Evolutionary conservation across 2,888 invertebrate species (phyloP), one percentile per base, ranked within the genome.

Genomic region (Cordylochernes scorpioides): DNA sequence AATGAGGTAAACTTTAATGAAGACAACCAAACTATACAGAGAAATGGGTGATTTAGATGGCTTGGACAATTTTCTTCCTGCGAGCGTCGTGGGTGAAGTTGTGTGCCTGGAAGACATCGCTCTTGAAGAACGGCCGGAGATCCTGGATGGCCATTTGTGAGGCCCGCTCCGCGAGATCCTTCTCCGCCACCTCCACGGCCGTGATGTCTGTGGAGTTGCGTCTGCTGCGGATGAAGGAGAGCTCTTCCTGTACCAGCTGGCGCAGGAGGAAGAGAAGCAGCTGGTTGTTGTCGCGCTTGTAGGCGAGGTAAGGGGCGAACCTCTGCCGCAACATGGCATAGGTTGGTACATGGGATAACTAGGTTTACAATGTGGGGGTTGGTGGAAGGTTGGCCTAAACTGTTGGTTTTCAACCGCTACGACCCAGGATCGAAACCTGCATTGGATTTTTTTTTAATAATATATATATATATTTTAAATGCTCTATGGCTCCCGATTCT

Each of bases 261-360:
- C 86, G 71, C 29, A 97, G 62, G 41, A 94, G 71, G 55, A 86
- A 97, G 57, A 88, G 77, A 0, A 97, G 58, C 15, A 97, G 61
- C 50, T 97, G 94, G 45, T 84, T 78, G 60, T 88, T 80, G 54
- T 97, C 91, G 47, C 82, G 75, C 50, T 82, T 80, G 63, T 72
- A 94, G 0, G 75, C 61, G 26, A 99, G 59, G 57, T 86, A 91
- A 42, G 77, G 71, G 45, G 75, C 72, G 67, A 99, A 97, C 44
- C 73, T 73, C 74, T 80, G 59, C 4, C 59, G 59, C 36, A 46
- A 42, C 37, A 32, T 42, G 2, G 2, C 9, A 19, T 19, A 19
- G n/a, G n/a, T n/a, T n/a, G n/a, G n/a, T n/a, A n/a, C n/a, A n/a
- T n/a, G n/a, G n/a, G n/a, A n/a, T n/a, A n/a, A n/a, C n/a, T n/a